Conservation (phyloP, 2,113 vertebrate genomes). For the Nesogale talazaci region DNA sequence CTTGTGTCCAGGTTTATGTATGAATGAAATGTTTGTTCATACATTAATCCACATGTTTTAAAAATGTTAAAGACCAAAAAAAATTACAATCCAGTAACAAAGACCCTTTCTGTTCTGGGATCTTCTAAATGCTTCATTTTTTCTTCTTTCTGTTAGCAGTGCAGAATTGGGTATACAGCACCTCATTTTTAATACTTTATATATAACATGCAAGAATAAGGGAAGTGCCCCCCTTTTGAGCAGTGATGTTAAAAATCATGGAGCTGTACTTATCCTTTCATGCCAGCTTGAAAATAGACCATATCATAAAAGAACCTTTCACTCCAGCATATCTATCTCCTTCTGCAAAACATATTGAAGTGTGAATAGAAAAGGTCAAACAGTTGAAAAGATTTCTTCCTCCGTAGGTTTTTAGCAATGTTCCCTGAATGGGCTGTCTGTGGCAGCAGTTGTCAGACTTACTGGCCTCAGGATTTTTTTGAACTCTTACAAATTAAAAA, state of each 20-base stretch:
- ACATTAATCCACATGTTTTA: neutral
- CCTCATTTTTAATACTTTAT: neutral
- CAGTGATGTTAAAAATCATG: neutral
- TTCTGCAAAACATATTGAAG: neutral
- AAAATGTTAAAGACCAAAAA: neutral
- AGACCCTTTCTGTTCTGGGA: neutral
- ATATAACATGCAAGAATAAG: neutral
- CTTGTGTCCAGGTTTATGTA: neutral
- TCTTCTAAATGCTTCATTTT: neutral
- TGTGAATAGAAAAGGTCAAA: neutral
- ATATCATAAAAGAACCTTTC: neutral
- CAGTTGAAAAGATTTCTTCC: neutral
- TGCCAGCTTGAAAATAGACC: neutral
- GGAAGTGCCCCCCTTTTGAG: neutral
- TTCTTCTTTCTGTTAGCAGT: neutral
- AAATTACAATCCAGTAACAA: neutral
- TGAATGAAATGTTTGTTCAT: neutral
- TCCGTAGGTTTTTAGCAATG: neutral
- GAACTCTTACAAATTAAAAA: neutral
- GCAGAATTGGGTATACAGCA: neutral
- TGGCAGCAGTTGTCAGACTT: neutral
- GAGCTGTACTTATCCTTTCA: neutral
- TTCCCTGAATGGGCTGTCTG: neutral
- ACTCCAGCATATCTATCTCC: neutral
- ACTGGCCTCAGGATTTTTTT: neutral